These are phyloP conservation scores for Spialia ferax DNA, from an alignment of 2,888 invertebrate species.

Conservation along the genomic window DNA sequence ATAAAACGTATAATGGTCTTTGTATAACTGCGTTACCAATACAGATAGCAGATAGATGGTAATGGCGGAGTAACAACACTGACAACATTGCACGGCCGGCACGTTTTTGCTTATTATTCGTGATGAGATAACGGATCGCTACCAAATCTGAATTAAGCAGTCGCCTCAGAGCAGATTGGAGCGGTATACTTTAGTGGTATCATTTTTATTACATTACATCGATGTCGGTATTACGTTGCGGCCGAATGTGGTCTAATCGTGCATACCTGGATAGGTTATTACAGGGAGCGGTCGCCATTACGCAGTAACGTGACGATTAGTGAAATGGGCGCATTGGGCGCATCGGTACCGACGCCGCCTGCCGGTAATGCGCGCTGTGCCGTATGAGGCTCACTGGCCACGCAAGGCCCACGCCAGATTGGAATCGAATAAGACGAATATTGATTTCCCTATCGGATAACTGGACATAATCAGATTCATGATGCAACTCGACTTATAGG, in stretches of 20 bases:
- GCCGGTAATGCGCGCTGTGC: slow-evolving; percentile 21
- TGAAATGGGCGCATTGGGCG: slow-evolving; percentile 40
- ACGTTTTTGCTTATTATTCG: slow-evolving; percentile 30
- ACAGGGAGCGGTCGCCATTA: slow-evolving; percentile 45
- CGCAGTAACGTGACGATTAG: slow-evolving; percentile 48
- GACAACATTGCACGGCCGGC: slow-evolving; percentile 6
- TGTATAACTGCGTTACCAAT: slow-evolving; percentile 2
- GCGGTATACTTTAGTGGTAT: slow-evolving; percentile 23
- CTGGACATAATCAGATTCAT: slow-evolving; percentile 21
- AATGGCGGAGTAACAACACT: neutral
- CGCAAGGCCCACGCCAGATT: slow-evolving; percentile 11
- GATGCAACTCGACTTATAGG: neutral
- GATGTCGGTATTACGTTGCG: slow-evolving; percentile 41
- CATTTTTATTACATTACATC: slow-evolving; percentile 35
- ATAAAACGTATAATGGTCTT: slow-evolving; percentile 12
- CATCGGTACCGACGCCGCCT: neutral
- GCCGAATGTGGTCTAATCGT: slow-evolving; percentile 44
- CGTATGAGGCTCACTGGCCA: slow-evolving; percentile 38
- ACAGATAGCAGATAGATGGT: neutral
- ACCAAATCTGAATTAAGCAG: slow-evolving; percentile 28
- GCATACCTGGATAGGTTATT: slow-evolving; percentile 48
- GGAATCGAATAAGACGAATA: slow-evolving; percentile 20
- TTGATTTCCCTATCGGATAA: slow-evolving; percentile 35
- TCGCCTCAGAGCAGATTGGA: slow-evolving; percentile 15
- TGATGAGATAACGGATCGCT: slow-evolving; percentile 31